Conservation (phyloP, 2,888 invertebrate species). For the Protophormia terraenovae region DNA sequence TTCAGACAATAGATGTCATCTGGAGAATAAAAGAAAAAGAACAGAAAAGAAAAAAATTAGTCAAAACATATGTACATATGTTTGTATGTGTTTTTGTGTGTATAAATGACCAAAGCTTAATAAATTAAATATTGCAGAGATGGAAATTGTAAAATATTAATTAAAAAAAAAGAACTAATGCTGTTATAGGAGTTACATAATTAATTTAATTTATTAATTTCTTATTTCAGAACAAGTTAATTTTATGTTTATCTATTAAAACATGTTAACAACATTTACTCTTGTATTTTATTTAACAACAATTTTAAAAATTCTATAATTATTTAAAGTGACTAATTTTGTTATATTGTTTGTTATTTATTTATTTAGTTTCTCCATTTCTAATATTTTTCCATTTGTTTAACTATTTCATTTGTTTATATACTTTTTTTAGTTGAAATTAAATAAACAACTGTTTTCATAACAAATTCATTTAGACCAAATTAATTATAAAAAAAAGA, state of each 20-base stretch:
- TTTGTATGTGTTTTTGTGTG: not conserved
- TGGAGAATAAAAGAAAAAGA: not conserved
- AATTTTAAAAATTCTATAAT: not conserved
- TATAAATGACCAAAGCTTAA: not conserved
- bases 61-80: not conserved
- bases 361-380: not conserved
- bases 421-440: not conserved
- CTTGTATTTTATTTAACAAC: too few species aligned
- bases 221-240: too few species aligned
- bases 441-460: constrained; percentile 34
- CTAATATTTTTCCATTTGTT: not conserved
- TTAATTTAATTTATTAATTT: too few species aligned
- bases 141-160: not conserved
- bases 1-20: constrained; percentile 9
- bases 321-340: constrained; percentile 25
- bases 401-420: not conserved
- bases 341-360: not conserved
- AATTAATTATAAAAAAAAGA: not conserved
- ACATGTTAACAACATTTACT: too few species aligned
- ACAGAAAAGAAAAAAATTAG: not conserved
- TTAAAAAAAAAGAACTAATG: too few species aligned
- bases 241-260: too few species aligned
- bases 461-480: not conserved
- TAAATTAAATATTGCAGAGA: not conserved
- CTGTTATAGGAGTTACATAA: too few species aligned